Percentiles rank a stretch among this genome's conserved stretches.
Evolutionary conservation across 2,888 invertebrate species (phyloP).

Genomic region (Deilephila porcellus): DNA sequence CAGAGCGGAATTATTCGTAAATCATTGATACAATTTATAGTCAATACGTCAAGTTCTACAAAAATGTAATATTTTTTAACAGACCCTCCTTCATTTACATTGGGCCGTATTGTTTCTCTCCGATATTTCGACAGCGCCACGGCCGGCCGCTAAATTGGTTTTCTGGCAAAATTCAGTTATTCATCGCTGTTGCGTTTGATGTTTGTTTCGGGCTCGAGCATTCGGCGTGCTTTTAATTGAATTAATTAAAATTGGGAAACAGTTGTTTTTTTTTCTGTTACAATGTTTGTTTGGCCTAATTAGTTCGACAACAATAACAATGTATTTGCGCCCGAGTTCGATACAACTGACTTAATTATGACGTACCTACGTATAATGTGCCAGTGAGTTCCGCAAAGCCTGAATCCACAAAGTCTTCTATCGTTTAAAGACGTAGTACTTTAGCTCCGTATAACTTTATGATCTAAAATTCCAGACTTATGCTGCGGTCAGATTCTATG

Average conservation of each 20-base stretch:
- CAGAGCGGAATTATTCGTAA: background rate
- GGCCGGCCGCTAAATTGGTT: constrained; percentile 27
- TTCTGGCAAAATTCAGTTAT: constrained; percentile 25
- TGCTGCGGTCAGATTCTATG: no score
- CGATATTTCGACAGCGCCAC: constrained; percentile 19
- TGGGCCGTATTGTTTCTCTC: constrained; percentile 15
- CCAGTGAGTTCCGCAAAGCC: no score
- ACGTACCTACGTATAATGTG: no score
- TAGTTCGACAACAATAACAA: constrained; percentile 1
- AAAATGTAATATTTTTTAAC: background rate
- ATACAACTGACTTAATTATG: no score
- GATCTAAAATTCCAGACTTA: no score
- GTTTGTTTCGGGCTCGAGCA: constrained; percentile 10
- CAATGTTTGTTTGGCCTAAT: background rate
- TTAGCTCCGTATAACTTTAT: no score
- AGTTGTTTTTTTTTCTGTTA: background rate
- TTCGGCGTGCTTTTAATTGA: constrained; percentile 2
- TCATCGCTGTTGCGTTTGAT: constrained; percentile 9
- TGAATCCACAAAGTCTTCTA: no score
- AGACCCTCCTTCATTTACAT: constrained; percentile 14
- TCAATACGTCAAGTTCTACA: background rate
- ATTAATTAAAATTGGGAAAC: constrained; percentile 6
- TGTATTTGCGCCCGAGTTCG: background rate
- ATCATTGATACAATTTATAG: background rate
- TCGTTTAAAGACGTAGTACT: no score